These are phyloP conservation scores for Megamerina dolium DNA, from an alignment of 2,888 invertebrate species.

Conservation along the genomic window DNA sequence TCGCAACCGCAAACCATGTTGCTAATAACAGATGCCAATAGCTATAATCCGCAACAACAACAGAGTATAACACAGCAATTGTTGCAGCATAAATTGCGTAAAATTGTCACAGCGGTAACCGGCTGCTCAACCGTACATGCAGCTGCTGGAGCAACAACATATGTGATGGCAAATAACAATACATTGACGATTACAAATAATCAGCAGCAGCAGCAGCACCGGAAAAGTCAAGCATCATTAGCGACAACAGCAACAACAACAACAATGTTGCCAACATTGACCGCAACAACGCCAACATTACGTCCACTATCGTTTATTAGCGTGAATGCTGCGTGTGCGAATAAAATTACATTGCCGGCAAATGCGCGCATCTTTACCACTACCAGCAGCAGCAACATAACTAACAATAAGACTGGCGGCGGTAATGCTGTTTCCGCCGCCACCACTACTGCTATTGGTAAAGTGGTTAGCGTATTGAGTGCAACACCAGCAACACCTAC, in stretches of 20 bases:
- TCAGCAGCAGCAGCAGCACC: slow-evolving; percentile 7
- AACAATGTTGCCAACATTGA: slow-evolving; percentile 2
- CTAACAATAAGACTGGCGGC: slow-evolving; percentile 16
- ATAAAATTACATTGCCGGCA: slow-evolving; percentile 39
- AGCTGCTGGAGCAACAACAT: no score
- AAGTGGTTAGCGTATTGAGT: slow-evolving; percentile 20
- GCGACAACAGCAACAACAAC: slow-evolving; percentile 5
- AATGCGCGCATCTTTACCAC: slow-evolving; percentile 37
- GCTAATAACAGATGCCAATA: slow-evolving; percentile 40
- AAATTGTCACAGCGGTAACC: slow-evolving; percentile 10
- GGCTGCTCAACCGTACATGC: no score
- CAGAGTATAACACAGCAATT: slow-evolving; percentile 25
- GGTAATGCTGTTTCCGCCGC: slow-evolving; percentile 5
- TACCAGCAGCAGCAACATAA: slow-evolving; percentile 20
- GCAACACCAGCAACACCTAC: slow-evolving; percentile 11
- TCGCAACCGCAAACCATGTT: slow-evolving; percentile 37
- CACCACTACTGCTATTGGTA: slow-evolving; percentile 10
- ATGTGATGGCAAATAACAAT: no score
- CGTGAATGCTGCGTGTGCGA: slow-evolving; percentile 31
- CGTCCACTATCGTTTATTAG: slow-evolving; percentile 42
- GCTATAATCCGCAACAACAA: slow-evolving; percentile 33
- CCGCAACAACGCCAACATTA: slow-evolving; percentile 23
- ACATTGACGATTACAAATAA: slow-evolving; percentile 4
- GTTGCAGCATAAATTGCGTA: slow-evolving; percentile 24
- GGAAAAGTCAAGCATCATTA: slow-evolving; percentile 10